These are phyloP conservation scores for Lota lota DNA, from an alignment of 2,113 vertebrate genomes.

Conservation along the genomic window DNA sequence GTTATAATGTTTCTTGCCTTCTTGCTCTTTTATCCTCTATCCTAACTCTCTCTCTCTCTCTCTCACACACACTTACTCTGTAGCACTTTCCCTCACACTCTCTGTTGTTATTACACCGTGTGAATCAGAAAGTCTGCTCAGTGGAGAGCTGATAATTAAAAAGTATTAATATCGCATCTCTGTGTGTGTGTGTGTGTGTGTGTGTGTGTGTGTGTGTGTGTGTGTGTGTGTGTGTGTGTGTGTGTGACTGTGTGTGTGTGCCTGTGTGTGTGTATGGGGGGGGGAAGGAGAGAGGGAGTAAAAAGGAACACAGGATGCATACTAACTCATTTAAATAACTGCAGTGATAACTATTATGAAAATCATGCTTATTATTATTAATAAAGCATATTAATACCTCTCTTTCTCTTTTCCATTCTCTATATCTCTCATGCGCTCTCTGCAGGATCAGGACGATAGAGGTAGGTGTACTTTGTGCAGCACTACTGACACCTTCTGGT, in stretches of 20 bases:
- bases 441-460: slow-evolving; percentile 63
- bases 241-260: not conserved
- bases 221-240: not conserved
- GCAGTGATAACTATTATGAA: not conserved
- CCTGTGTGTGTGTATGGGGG: not conserved
- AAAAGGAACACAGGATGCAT: not conserved
- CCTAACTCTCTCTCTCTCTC: not conserved
- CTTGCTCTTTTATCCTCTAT: too few species aligned
- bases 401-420: not conserved
- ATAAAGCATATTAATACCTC: not conserved
- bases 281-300: not conserved
- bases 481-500: slow-evolving; percentile 53
- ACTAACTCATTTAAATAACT: slow-evolving; percentile 4
- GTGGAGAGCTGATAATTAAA: slow-evolving; percentile 54
- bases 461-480: slow-evolving; percentile 44
- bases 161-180: slow-evolving; percentile 6
- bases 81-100: not conserved
- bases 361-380: not conserved
- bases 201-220: not conserved
- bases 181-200: slow-evolving; percentile 3
- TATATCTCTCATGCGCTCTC: not conserved
- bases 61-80: not conserved
- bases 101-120: slow-evolving; percentile 43
- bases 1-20: too few species aligned
- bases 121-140: slow-evolving; percentile 35